A percentile compares a stretch with the other conserved stretches of the same genome.
phyloP scores from a whole-genome alignment of 2,797 vertebrate genomes.

The Cynodonichthys magdalenae region DNA sequence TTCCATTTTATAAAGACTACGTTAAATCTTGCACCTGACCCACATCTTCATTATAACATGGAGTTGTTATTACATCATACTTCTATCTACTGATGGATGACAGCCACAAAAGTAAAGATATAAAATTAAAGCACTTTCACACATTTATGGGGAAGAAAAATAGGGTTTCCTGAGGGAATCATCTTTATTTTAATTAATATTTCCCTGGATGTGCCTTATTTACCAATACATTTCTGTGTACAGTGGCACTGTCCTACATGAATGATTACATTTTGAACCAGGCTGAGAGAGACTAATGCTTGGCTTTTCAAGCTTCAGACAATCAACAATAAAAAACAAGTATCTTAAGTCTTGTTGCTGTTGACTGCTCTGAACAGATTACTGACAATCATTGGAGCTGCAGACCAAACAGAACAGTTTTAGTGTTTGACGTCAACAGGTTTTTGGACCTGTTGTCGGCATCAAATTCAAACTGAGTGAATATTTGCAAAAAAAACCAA shows the following conservation, averaged over 20 bases:
- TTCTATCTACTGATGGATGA: neutral
- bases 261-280: too few species aligned
- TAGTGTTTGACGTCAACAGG: too few species aligned
- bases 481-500: too few species aligned
- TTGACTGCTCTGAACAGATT: neutral
- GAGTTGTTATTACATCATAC: neutral
- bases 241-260: neutral
- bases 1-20: neutral
- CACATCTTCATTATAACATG: neutral
- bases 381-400: neutral
- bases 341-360: neutral
- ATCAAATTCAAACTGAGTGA: too few species aligned
- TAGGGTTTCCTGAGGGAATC: neutral
- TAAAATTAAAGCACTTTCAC: neutral
- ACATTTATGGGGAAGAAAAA: neutral
- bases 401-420: neutral
- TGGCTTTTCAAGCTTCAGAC: constrained; percentile 7
- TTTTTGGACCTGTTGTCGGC: too few species aligned
- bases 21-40: neutral
- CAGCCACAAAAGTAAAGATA: neutral
- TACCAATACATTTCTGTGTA: neutral
- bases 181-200: neutral
- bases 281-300: too few species aligned
- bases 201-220: neutral
- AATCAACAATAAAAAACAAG: neutral